A percentile compares a stretch with the other conserved stretches of the same genome.
Conservation (phyloP, 2,888 invertebrate species). For the Lamellibrachia columna region DNA sequence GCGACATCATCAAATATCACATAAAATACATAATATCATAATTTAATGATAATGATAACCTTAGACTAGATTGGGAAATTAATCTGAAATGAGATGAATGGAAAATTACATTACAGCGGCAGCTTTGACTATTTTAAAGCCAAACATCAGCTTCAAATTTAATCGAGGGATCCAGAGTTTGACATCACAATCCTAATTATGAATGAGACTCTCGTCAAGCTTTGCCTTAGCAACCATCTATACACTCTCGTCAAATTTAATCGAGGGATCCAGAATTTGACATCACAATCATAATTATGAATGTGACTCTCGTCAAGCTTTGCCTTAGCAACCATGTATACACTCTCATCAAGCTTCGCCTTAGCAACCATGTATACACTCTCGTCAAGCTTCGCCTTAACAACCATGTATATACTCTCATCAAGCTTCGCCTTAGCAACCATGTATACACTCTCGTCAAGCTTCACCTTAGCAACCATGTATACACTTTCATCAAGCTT, state of each 20-base stretch:
- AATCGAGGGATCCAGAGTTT: too few species aligned
- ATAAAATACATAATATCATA: background rate
- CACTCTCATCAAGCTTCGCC: too few species aligned
- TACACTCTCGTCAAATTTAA: background rate
- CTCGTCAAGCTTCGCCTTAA: background rate
- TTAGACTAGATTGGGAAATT: background rate
- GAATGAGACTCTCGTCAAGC: too few species aligned
- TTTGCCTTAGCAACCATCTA: too few species aligned
- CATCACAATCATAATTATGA: too few species aligned
- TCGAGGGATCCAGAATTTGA: too few species aligned
- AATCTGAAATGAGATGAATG: background rate
- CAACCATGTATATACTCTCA: background rate
- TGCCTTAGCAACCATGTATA: too few species aligned
- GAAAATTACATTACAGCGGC: background rate
- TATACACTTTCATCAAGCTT: background rate
- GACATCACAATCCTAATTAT: too few species aligned
- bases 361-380: background rate
- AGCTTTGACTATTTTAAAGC: too few species aligned
- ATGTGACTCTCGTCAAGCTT: too few species aligned
- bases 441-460: background rate
- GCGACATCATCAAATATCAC: slow-evolving; percentile 29
- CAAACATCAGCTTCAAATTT: too few species aligned
- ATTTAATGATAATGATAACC: background rate
- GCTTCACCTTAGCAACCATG: background rate
- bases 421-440: background rate